Evolutionary conservation across 1,140 invertebrate genomes (phyloP).

Genomic region (Hyposmocoma kahamanoa): DNA sequence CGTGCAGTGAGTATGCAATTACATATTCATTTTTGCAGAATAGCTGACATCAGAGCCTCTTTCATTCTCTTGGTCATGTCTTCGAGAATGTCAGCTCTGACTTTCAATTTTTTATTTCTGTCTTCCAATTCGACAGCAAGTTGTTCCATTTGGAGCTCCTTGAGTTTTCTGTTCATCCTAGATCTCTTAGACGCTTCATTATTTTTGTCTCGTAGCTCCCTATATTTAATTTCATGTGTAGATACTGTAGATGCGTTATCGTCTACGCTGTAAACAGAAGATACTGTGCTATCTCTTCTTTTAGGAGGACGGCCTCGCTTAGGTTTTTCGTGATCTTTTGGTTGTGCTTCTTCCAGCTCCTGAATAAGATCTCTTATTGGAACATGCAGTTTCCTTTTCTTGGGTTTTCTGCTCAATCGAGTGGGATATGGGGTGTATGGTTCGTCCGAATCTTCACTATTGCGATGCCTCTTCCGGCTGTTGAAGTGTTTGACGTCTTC

Average conservation of each 20-base stretch:
- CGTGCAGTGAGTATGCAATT: too few relatives aligned
- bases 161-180: constrained; percentile 80
- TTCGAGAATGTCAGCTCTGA: constrained; percentile 53
- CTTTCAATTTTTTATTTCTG: constrained; percentile 55
- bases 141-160: constrained; percentile 73
- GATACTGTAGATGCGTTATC: constrained; percentile 48
- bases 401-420: constrained; percentile 39
- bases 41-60: constrained; percentile 57
- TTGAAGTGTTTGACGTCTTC: constrained; percentile 32
- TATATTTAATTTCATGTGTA: constrained; percentile 71
- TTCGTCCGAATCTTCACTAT: constrained; percentile 62
- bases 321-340: constrained; percentile 41
- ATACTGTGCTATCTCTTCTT: constrained; percentile 51
- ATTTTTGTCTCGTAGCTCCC: constrained; percentile 82
- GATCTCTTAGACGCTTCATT: constrained; percentile 84
- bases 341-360: constrained; percentile 50
- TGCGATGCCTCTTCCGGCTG: constrained; percentile 34
- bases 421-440: constrained; percentile 52
- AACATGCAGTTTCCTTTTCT: constrained; percentile 47
- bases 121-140: constrained; percentile 56
- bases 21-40: constrained; percentile 43
- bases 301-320: constrained; percentile 58
- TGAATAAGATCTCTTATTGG: constrained; percentile 59
- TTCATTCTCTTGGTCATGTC: constrained; percentile 59
- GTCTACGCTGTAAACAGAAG: constrained; percentile 47